Evolutionary conservation across 1,140 invertebrate genomes (phyloP), one percentile per base, ranked within the genome.

Genomic region (Archivesica marissinica): DNA sequence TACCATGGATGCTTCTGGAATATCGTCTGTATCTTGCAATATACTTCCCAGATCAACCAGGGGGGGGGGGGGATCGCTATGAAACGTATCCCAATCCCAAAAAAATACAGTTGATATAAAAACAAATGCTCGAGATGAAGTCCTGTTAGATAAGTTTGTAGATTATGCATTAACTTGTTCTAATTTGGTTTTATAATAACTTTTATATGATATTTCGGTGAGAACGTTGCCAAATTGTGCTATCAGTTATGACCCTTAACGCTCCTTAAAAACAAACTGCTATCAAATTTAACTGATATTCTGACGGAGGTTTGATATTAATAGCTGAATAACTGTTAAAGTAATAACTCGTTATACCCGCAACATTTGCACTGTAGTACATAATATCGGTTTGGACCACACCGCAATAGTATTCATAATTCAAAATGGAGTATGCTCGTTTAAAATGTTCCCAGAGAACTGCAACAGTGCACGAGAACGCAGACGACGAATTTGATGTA

Each of bases 191-290:
- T 28, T 59, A n/a, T 59, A 59, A 70, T 70, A 70, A 47, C 20
- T 47, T 44, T 44, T 25, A 28, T 66, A 66, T 66, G 6, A 66
- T 66, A 66, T 66, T 41, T 66, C 33, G 64, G 13, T 66, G 64
- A 78, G 54, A 44, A 56, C 56, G 47, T 17, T 59, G 64, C 54
- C 25, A 61, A 78, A 61, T 78, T 64, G 30, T 44, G 35, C 76
- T 78, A 78, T 78, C 76, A 78, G 76, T 61, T 61, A 61, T 78
- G 76, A 78, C 76, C 76, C 76, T 78, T 61, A 61, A 41, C 59
- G 23, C 76, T 78, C 59, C 54, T 64, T 70, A 41, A 44, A 38
- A 28, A 47, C 66, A 28, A 44, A 47, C 2, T 70, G 66, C 66
- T 70, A 70, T 70, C 66, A 70, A n/a, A 23, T 41, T 70, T 15